Evolutionary conservation across 2,113 vertebrate species (phyloP), one percentile per base, ranked within the genome.

Genomic region (Halcyon senegalensis): DNA sequence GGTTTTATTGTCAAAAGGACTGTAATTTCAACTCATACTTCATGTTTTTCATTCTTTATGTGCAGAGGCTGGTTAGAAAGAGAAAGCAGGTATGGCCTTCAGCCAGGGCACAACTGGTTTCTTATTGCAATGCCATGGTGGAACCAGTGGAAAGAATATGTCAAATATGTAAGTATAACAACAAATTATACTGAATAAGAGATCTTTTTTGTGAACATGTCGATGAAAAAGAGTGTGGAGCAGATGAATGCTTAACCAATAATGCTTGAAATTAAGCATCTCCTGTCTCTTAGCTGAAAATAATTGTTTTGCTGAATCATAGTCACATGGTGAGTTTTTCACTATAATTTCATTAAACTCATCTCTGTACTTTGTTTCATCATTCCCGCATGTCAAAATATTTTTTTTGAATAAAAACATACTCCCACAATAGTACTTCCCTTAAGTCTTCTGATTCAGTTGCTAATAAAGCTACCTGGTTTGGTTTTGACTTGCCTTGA

Each of bases 71-170:
- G 99, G 99, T 93, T 99, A 84, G 99, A 99, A 97, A 98, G 99
- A 85, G 99, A 99, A 97, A 99, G 99, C 97, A 98, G 99, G 92
- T 99, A 99, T 89, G 99, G 99, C 43, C 98, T 99, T 28, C 99
- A 99, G 91, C 98, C 98, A 67, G 98, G 98, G 74, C 99, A 99
- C 95, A 99, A 99, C 97, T 99, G 99, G 99, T 99, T 99, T 96
- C 99, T 99, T 96, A 99, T 99, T 97, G 99, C 99, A n/a, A 99
- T 99, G 97, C 98, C 99, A 37, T 99, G 99, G 99, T 99, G 99
- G 99, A 99, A 99, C 67, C 99, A 99, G 87, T 99, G 99, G 99
- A 99, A 99, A 93, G 99, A 99, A 92, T 99, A 99, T 67, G 99
- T 99, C 84, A 99, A 99, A 99, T 99, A 99, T 21, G 99, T 99